phyloP scores from a whole-genome alignment of 2,888 invertebrate species.

The Meghimatium bilineatum region DNA sequence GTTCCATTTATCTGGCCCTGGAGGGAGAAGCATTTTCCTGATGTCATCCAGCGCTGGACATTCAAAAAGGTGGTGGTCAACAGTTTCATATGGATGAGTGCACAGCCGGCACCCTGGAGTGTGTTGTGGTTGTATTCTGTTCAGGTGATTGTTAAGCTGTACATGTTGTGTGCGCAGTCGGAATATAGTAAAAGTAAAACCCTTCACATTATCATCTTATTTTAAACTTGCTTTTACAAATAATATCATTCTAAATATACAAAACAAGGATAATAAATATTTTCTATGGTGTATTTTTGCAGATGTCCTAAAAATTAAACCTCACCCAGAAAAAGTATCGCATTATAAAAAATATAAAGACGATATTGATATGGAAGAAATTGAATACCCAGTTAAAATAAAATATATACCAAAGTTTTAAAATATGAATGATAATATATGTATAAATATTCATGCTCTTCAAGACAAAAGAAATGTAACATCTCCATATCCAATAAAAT shows the following conservation, averaged over 20 bases:
- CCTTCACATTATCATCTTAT: constrained; percentile 7
- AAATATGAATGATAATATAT: neutral
- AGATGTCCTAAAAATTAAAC: neutral
- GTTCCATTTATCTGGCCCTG: no score
- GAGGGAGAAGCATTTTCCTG: no score
- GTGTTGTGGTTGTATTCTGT: no score
- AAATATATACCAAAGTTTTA: neutral
- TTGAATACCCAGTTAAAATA: neutral
- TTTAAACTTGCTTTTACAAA: neutral
- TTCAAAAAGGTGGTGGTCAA: no score
- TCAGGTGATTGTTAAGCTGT: no score
- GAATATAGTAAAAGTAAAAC: no score
- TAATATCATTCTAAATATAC: neutral
- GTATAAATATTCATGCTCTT: neutral
- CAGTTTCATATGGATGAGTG: no score
- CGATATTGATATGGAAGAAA: neutral
- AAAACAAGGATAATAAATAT: constrained; percentile 5
- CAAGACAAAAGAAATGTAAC: neutral
- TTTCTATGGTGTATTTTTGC: constrained; percentile 16
- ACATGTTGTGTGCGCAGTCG: no score
- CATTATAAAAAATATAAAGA: neutral
- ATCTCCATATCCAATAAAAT: neutral
- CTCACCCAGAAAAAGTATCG: neutral
- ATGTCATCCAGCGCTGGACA: no score
- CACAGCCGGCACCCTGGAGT: no score